A percentile compares a stretch with the other conserved stretches of the same genome.
These are phyloP conservation scores for Autographa gamma DNA, from an alignment of 2,888 invertebrate genomes.

Conservation along the genomic window DNA sequence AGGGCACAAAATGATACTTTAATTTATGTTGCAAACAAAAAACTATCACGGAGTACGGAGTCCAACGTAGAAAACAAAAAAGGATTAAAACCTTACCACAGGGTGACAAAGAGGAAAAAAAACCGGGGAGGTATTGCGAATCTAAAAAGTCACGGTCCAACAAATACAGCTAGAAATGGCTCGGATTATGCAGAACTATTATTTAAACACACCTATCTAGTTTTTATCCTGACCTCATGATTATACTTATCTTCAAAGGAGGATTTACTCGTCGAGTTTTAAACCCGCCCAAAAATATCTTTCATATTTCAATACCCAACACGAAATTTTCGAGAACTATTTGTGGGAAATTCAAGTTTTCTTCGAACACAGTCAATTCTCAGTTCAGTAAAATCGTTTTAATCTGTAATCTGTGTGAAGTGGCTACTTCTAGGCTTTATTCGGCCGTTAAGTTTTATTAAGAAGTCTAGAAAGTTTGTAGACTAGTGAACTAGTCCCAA, in stretches of 20 bases:
- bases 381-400: conserved; percentile 1
- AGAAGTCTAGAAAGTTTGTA: background rate
- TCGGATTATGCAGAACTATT: background rate
- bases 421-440: conserved; percentile 1
- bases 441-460: conserved; percentile 4
- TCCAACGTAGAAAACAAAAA: background rate
- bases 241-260: background rate
- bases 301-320: background rate
- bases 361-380: background rate
- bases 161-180: background rate
- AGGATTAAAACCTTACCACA: background rate
- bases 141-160: conserved; percentile 5
- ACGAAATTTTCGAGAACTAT: background rate
- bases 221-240: background rate
- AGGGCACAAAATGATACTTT: background rate
- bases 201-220: background rate
- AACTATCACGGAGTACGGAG: background rate
- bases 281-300: background rate
- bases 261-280: background rate
- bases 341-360: background rate
- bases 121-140: background rate
- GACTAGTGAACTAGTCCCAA: background rate
- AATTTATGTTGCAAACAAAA: background rate
- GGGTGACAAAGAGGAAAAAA: conserved; percentile 3
- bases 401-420: background rate